These are phyloP conservation scores for Wasmannia auropunctata DNA, from an alignment of 1,140 invertebrate genomes.

Conservation along the genomic window DNA sequence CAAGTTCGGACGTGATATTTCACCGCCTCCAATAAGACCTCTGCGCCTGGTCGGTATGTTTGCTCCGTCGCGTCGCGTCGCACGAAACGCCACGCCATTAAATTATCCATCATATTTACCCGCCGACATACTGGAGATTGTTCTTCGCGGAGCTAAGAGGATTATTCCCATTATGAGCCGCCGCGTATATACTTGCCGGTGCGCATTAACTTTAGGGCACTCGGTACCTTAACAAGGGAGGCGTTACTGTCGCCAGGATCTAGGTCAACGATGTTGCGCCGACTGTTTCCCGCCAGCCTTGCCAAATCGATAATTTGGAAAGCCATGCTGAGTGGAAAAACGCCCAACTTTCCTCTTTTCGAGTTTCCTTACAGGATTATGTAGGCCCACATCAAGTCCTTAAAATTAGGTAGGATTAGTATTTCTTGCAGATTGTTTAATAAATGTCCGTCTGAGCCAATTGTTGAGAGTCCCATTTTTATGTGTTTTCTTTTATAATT, in stretches of 20 bases:
- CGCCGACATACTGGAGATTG: slow-evolving; percentile 30
- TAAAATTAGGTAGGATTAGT: neutral
- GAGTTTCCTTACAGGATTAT: neutral
- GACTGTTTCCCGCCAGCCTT: slow-evolving; percentile 44
- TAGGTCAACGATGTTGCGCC: slow-evolving; percentile 60
- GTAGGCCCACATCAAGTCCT: no score
- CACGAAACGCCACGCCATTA: slow-evolving; percentile 43
- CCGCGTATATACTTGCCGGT: slow-evolving; percentile 26
- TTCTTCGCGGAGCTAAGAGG: slow-evolving; percentile 47
- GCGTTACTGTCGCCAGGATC: slow-evolving; percentile 54
- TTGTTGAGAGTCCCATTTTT: neutral
- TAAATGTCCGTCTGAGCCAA: neutral
- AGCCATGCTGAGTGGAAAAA: slow-evolving; percentile 41
- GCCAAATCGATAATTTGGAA: slow-evolving; percentile 55
- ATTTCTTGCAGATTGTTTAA: neutral
- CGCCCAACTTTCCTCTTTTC: neutral
- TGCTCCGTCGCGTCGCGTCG: neutral
- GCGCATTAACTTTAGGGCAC: slow-evolving; percentile 52
- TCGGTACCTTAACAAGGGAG: slow-evolving; percentile 52
- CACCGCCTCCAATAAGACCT: neutral
- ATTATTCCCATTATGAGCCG: slow-evolving; percentile 47
- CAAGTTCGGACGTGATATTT: slow-evolving; percentile 40
- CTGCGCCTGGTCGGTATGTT: neutral
- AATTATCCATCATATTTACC: slow-evolving; percentile 56
- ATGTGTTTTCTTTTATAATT: neutral